Evolutionary conservation across 1,140 invertebrate species (phyloP).

Genomic region (Drosophila prosaltans): DNA sequence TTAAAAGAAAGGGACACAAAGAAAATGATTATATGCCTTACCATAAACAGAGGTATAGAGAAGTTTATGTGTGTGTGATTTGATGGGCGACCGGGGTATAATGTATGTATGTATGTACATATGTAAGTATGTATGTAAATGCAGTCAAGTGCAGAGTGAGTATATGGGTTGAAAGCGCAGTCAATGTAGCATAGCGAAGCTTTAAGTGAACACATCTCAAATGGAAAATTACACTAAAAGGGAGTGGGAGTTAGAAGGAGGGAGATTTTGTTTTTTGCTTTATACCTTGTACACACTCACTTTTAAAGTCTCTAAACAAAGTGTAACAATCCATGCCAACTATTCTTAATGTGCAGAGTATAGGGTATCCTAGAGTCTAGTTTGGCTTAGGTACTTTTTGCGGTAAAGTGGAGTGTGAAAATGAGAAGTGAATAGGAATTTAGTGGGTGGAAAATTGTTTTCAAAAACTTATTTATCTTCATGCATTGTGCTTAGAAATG

Average conservation of each 20-base stretch:
- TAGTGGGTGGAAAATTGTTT: neutral
- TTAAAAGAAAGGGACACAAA: constrained; percentile 44
- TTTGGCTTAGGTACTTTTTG: neutral
- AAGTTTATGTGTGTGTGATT: neutral
- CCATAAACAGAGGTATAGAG: constrained; percentile 18
- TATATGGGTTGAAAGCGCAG: constrained; percentile 70
- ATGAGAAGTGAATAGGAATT: neutral
- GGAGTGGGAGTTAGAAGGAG: neutral
- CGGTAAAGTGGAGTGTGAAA: neutral
- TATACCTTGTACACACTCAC: neutral
- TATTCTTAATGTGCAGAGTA: too few relatives aligned
- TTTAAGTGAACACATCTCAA: constrained; percentile 31
- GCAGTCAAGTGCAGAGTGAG: constrained; percentile 70
- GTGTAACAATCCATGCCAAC: too few relatives aligned
- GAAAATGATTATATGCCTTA: constrained; percentile 46
- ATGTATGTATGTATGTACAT: too few relatives aligned
- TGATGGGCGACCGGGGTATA: too few relatives aligned
- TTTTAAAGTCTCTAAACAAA: too few relatives aligned
- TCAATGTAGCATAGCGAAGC: constrained; percentile 28
- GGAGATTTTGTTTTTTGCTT: neutral
- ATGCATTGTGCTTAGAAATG: neutral
- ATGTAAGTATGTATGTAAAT: too few relatives aligned
- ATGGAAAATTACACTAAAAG: constrained; percentile 45
- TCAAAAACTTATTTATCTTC: neutral
- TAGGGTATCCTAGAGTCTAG: neutral